Evolutionary conservation across 2,113 vertebrate species (phyloP).

Genomic region (Acrocephalus kingi): DNA sequence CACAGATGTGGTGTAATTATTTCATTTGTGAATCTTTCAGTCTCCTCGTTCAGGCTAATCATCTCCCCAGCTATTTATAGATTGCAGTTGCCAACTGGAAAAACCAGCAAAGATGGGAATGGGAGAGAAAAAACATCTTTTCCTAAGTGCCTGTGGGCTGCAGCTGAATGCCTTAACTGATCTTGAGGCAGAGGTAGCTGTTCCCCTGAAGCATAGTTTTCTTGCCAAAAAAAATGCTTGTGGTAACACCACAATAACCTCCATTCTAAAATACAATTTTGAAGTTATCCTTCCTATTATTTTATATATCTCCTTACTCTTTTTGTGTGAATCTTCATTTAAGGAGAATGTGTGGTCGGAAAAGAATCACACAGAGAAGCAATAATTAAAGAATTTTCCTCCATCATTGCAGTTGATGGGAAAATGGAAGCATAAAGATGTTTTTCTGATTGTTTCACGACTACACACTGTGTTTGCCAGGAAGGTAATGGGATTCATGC

Average conservation of each 20-base stretch:
- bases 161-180: neutral
- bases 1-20: constrained; percentile 38
- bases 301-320: neutral
- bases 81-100: constrained; percentile 51
- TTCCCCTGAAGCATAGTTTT: neutral
- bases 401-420: neutral
- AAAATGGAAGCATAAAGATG: neutral
- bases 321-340: neutral
- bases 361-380: neutral
- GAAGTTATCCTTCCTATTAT: neutral
- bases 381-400: neutral
- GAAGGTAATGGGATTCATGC: neutral
- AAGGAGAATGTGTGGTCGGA: neutral
- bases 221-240: neutral
- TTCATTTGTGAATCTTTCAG: constrained; percentile 52
- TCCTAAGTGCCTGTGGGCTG: neutral
- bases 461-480: neutral
- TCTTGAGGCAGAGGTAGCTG: neutral
- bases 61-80: constrained; percentile 55
- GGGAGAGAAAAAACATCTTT: neutral
- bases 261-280: neutral
- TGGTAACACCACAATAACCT: neutral
- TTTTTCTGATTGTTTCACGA: neutral
- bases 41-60: neutral
- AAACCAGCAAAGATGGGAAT: constrained; percentile 14